These are phyloP conservation scores for Nemoura dubitans DNA, from an alignment of 2,888 invertebrate genomes.

Conservation along the genomic window DNA sequence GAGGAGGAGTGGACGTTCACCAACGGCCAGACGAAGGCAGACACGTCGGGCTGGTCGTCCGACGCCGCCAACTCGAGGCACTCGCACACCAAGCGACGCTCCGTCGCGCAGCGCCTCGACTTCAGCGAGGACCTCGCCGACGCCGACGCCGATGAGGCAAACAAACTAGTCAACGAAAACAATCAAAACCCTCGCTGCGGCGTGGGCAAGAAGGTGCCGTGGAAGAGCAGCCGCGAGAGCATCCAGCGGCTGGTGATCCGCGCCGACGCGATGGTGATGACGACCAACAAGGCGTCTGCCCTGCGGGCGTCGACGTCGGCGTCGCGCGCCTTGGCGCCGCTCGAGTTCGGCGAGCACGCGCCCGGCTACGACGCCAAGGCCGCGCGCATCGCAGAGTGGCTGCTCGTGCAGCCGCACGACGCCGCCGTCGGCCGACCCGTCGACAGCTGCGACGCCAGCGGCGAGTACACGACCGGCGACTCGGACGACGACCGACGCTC, in stretches of 20 bases:
- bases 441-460: slow-evolving; percentile 88
- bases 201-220: slow-evolving; percentile 47
- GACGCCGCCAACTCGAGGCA: slow-evolving; percentile 59
- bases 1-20: slow-evolving; percentile 77
- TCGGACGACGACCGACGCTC: slow-evolving; percentile 74
- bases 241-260: slow-evolving; percentile 80
- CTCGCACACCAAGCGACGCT: slow-evolving; percentile 51
- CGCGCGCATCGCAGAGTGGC: slow-evolving; percentile 76
- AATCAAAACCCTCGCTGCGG: slow-evolving; percentile 43
- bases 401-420: slow-evolving; percentile 64
- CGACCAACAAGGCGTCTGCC: slow-evolving; percentile 64
- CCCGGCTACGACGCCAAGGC: slow-evolving; percentile 66
- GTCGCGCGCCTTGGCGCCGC: slow-evolving; percentile 64
- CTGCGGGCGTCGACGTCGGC: slow-evolving; percentile 59
- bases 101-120: slow-evolving; percentile 56
- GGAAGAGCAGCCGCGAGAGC: slow-evolving; percentile 67
- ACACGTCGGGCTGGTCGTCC: slow-evolving; percentile 42
- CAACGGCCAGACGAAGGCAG: slow-evolving; percentile 16
- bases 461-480: slow-evolving; percentile 83
- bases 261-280: slow-evolving; percentile 77
- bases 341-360: slow-evolving; percentile 64
- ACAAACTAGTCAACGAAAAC: slow-evolving; percentile 47
- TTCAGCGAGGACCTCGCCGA: slow-evolving; percentile 54
- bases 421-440: slow-evolving; percentile 59
- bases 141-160: background rate